These are phyloP conservation scores for Spondyliosoma cantharus DNA, from an alignment of 2,797 vertebrate genomes.

Conservation along the genomic window DNA sequence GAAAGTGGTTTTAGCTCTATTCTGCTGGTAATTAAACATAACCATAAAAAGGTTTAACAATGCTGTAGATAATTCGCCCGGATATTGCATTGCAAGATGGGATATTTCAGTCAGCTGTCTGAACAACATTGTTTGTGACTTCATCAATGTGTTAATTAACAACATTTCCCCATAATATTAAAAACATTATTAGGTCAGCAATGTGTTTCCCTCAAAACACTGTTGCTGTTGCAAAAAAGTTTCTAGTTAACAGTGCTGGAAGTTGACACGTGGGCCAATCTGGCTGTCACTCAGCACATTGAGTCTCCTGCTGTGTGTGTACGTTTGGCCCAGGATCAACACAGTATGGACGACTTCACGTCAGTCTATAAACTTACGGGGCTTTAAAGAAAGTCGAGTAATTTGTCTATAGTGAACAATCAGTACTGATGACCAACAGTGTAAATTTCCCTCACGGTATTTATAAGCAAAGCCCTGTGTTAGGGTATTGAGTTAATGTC, in stretches of 20 bases:
- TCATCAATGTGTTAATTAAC: background rate
- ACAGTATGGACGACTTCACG: background rate
- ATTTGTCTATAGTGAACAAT: constrained; percentile 15
- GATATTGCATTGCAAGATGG: background rate
- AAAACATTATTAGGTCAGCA: background rate
- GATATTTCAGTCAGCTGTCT: background rate
- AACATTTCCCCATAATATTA: background rate
- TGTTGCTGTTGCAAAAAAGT: background rate
- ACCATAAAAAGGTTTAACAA: background rate
- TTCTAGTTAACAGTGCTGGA: background rate
- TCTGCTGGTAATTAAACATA: constrained; percentile 9
- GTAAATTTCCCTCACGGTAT: background rate
- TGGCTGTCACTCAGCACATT: background rate
- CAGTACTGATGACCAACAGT: background rate
- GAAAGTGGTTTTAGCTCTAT: background rate
- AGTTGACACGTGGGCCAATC: background rate
- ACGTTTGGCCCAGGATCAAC: background rate
- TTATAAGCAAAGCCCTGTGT: background rate
- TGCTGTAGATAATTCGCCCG: background rate
- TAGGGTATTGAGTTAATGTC: background rate
- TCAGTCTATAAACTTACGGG: background rate
- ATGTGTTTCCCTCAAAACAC: background rate
- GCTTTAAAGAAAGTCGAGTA: background rate
- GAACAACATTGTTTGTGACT: background rate
- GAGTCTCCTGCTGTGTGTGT: background rate